Base-by-base conservation (phyloP, 37 sponge, comb jelly and placozoan species). In the Beroe forskalii region DNA sequence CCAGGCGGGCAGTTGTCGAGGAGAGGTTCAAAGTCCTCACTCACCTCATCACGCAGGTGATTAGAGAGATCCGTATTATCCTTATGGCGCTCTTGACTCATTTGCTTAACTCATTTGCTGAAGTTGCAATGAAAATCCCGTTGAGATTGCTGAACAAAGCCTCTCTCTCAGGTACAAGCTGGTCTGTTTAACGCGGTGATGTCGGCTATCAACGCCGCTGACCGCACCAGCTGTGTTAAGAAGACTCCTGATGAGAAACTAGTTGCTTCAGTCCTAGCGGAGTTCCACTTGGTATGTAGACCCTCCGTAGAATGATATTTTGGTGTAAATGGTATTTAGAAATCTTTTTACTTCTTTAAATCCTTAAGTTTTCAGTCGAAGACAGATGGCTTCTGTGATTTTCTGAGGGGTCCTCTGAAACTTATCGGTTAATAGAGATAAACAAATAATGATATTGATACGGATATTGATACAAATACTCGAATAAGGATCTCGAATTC, bases 1-100 rank as follows among this genome's bases (percentile, higher is more conserved):
- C n/a, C 19, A 32, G 33, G 60, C 39, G 30, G 2, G 30, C 12
- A 55, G 25, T 80, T 12, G 60, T 80, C 55, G 86, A 37, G 28
- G 86, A 80, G 60, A 41, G 86, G 60, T 80, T 80, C 60, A 38
- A 38, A 37, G 86, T 33, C 2, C 86, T 80, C 1, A 80, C 86
- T 41, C 86, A 80, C 55, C 27, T 80, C 38, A 80, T 80, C 60
- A 80, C 86, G n/a, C 86, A 80, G 86, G 86, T 80, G 12, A 43
- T 6, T 72, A 30, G 60, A 14, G 8, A 64, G n/a, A n/a, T n/a
- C 60, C 17, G 17, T 55, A 20, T 20, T 55, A 55, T 55, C 14
- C 17, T 20, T 55, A 55, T 55, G 9, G 60, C 9, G 17, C 9
- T 20, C 60, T 55, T 55, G 17, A 55, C 9, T 9, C 17, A 55